These are phyloP conservation scores for Heliconius aoede DNA, from an alignment of 2,888 invertebrate genomes.

Conservation along the genomic window DNA sequence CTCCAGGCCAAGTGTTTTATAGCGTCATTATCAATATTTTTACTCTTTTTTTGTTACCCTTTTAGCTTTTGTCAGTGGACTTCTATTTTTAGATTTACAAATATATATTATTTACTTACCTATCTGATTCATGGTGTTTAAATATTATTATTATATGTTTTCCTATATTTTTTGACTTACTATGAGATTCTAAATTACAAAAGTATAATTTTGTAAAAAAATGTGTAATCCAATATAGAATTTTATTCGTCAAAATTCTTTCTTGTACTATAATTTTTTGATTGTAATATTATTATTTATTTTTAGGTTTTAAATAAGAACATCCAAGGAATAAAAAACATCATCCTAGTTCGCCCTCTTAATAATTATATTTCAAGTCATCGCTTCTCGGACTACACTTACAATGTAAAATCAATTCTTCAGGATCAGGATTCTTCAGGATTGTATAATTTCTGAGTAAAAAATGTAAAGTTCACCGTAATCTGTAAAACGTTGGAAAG, in stretches of 20 bases:
- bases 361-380: neutral
- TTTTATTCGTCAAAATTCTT: neutral
- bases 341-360: neutral
- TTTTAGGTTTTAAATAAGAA: too few species aligned
- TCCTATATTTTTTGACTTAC: too few species aligned
- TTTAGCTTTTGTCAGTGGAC: neutral
- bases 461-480: neutral
- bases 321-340: too few species aligned
- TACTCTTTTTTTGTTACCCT: neutral
- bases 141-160: neutral
- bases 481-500: neutral
- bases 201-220: too few species aligned
- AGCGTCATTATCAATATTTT: slow-evolving; percentile 16
- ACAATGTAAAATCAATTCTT: too few species aligned
- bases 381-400: too few species aligned
- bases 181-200: neutral
- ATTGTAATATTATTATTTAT: too few species aligned
- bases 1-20: slow-evolving; percentile 28
- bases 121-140: too few species aligned
- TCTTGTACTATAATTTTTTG: too few species aligned
- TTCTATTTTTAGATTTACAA: neutral
- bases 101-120: too few species aligned
- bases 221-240: neutral
- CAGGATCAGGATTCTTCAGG: too few species aligned
- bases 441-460: neutral